A percentile compares a stretch with the other conserved stretches of the same genome.
These are phyloP conservation scores for Nilaparvata lugens DNA, from an alignment of 1,140 invertebrate genomes.

Conservation along the genomic window DNA sequence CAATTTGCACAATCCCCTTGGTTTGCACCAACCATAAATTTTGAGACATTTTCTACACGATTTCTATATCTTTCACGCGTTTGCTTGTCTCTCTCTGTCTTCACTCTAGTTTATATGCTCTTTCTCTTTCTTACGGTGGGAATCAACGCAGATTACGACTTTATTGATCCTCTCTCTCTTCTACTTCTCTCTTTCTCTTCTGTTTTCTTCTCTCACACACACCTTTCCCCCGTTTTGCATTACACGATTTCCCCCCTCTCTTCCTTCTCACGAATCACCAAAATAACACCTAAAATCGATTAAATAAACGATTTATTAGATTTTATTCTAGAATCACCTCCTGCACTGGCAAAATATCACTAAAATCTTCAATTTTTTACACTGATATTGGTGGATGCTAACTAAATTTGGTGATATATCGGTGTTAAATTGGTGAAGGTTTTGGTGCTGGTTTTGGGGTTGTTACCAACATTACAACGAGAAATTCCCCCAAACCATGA, in stretches of 20 bases:
- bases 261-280: background rate
- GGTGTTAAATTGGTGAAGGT: too few relatives aligned
- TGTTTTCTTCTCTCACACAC: background rate
- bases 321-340: too few relatives aligned
- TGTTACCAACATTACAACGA: too few relatives aligned
- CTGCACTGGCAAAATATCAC: too few relatives aligned
- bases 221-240: background rate
- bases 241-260: background rate
- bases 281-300: background rate
- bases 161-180: conserved; percentile 21
- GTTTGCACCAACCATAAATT: conserved; percentile 17
- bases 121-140: conserved; percentile 24
- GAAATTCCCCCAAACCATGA: too few relatives aligned
- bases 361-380: too few relatives aligned
- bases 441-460: too few relatives aligned
- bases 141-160: conserved; percentile 22
- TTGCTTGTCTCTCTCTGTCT: conserved; percentile 32
- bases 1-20: too few relatives aligned
- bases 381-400: background rate
- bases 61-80: conserved; percentile 45
- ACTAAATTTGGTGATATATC: too few relatives aligned
- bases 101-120: background rate
- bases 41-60: conserved; percentile 28
- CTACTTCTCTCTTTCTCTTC: conserved; percentile 14
- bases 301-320: too few relatives aligned